These are phyloP conservation scores for Cartodere bifasciata DNA, from an alignment of 2,888 invertebrate genomes.

Conservation along the genomic window DNA sequence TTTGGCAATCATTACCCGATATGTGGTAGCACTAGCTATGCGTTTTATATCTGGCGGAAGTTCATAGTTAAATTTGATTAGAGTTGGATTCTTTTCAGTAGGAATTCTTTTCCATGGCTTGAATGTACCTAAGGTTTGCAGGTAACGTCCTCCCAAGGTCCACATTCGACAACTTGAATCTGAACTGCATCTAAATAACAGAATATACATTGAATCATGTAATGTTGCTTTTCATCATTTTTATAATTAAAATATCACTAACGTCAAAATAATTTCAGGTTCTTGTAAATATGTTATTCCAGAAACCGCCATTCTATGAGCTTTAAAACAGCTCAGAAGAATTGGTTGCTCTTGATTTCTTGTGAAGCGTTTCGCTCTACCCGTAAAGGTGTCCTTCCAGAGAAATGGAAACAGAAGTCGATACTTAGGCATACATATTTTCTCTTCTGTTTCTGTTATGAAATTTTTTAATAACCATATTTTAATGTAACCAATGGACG, in stretches of 20 bases:
- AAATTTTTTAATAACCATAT: slow-evolving; percentile 65
- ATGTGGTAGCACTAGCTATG: slow-evolving; percentile 62
- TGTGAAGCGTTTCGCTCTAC: slow-evolving; percentile 54
- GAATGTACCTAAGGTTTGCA: slow-evolving; percentile 65
- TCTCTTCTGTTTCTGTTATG: slow-evolving; percentile 38
- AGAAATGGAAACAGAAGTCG: slow-evolving; percentile 61
- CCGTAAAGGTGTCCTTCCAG: slow-evolving; percentile 50
- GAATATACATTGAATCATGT: slow-evolving; percentile 5
- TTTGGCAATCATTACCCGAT: slow-evolving; percentile 42
- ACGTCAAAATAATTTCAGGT: slow-evolving; percentile 56
- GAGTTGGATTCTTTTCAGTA: slow-evolving; percentile 13
- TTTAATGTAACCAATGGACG: slow-evolving; percentile 64
- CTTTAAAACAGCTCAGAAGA: slow-evolving; percentile 56
- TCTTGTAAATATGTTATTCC: slow-evolving; percentile 53
- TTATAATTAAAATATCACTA: slow-evolving; percentile 10
- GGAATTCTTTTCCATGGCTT: slow-evolving; percentile 44
- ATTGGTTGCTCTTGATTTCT: slow-evolving; percentile 49
- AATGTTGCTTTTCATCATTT: neutral
- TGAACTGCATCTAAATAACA: slow-evolving; percentile 20
- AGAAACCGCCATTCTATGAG: slow-evolving; percentile 56
- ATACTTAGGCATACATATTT: slow-evolving; percentile 48
- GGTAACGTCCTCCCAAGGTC: slow-evolving; percentile 52
- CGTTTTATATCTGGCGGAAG: slow-evolving; percentile 63
- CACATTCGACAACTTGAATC: slow-evolving; percentile 59
- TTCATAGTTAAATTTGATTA: slow-evolving; percentile 35